These are phyloP conservation scores for Bryconaethiops microstoma DNA, from an alignment of 2,797 vertebrate species.

Conservation along the genomic window DNA sequence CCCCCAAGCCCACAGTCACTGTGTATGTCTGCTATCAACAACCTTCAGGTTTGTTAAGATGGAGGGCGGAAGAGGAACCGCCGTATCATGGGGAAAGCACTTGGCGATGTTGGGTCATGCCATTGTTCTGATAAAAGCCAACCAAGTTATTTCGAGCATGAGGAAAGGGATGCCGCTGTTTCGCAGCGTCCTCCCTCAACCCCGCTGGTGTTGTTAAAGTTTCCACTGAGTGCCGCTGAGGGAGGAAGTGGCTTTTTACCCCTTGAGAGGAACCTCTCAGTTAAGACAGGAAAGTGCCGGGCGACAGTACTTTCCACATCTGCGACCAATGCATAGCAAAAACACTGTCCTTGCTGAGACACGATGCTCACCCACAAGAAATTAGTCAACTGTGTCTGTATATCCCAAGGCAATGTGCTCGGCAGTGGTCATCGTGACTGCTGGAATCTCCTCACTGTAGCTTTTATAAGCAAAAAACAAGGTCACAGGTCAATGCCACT, in stretches of 20 bases:
- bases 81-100: conserved; percentile 53
- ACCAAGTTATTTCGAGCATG: conserved; percentile 56
- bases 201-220: conserved; percentile 67
- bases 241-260: conserved; percentile 86
- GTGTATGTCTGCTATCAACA: conserved; percentile 39
- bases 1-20: background rate
- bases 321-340: conserved; percentile 57
- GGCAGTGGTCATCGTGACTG: background rate
- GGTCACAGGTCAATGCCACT: background rate
- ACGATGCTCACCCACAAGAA: background rate
- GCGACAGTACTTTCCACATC: conserved; percentile 84
- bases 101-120: conserved; percentile 41
- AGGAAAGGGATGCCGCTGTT: conserved; percentile 67
- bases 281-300: conserved; percentile 90
- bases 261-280: conserved; percentile 84
- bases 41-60: conserved; percentile 24
- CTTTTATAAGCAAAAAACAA: background rate
- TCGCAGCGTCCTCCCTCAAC: conserved; percentile 56
- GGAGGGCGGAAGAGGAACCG: conserved; percentile 49
- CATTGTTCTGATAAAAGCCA: conserved; percentile 64
- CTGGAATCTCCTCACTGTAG: background rate
- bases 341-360: conserved; percentile 10
- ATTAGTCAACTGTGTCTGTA: background rate
- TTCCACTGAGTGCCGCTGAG: conserved; percentile 69
- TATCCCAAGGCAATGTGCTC: background rate